phyloP scores from a whole-genome alignment of 2,113 vertebrate species.

The Alethe diademata region DNA sequence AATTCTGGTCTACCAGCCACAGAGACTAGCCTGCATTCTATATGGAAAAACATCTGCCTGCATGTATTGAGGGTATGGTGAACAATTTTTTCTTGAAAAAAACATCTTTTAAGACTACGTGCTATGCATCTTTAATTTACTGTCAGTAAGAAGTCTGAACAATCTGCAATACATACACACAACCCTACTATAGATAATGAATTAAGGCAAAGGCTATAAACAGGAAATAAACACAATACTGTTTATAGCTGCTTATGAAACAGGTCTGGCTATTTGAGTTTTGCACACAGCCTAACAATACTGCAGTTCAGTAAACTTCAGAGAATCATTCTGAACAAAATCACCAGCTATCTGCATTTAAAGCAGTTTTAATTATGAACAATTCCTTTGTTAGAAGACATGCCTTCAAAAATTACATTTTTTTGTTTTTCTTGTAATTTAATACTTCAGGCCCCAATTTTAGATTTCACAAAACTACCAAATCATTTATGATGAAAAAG shows the following conservation, averaged over 20 bases:
- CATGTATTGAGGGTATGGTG: not conserved
- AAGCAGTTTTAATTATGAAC: not conserved
- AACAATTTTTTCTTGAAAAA: not conserved
- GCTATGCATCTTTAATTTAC: not conserved
- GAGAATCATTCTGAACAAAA: not conserved
- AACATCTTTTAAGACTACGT: not conserved
- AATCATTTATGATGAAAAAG: not conserved
- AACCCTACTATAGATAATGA: not conserved
- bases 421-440: not conserved
- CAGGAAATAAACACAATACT: constrained; percentile 4
- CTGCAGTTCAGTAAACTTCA: not conserved
- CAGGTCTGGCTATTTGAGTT: not conserved
- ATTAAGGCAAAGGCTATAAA: constrained; percentile 57
- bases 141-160: not conserved
- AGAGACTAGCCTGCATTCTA: not conserved
- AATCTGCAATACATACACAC: not conserved
- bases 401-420: not conserved
- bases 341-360: not conserved
- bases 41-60: not conserved
- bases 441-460: constrained; percentile 11
- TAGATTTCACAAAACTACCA: constrained; percentile 11
- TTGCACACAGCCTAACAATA: not conserved
- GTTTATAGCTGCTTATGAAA: constrained; percentile 18
- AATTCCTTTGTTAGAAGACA: not conserved
- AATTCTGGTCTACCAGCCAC: not conserved